A percentile compares a stretch with the other conserved stretches of the same genome.
phyloP scores from a whole-genome alignment of 2,797 vertebrate species.

The Apodemus agrarius region DNA sequence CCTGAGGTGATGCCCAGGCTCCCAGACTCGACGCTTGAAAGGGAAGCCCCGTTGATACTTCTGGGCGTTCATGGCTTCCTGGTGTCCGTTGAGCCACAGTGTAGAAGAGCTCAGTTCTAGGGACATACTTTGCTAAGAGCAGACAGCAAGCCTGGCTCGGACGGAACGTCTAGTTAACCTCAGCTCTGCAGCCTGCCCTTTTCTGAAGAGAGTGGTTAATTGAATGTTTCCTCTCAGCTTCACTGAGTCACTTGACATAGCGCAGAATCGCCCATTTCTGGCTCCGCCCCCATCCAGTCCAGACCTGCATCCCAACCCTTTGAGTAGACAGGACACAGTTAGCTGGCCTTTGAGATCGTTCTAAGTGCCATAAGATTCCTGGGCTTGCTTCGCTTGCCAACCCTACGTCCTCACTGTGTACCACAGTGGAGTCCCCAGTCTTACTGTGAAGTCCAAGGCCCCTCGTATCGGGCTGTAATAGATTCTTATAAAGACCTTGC shows the following conservation, averaged over 20 bases:
- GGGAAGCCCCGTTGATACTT: not conserved
- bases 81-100: not conserved
- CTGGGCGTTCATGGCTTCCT: not conserved
- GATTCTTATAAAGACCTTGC: not conserved
- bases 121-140: not conserved
- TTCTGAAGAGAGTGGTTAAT: slow-evolving; percentile 26
- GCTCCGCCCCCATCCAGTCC: not conserved
- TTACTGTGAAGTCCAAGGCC: not conserved
- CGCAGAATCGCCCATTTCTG: not conserved
- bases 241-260: slow-evolving; percentile 18
- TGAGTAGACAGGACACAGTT: not conserved
- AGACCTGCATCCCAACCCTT: not conserved
- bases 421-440: not conserved
- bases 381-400: not conserved
- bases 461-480: too few relatives aligned
- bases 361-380: not conserved
- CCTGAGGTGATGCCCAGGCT: not conserved
- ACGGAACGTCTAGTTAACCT: slow-evolving; percentile 22
- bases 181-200: not conserved
- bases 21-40: not conserved
- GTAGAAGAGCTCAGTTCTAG: not conserved
- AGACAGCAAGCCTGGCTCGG: not conserved
- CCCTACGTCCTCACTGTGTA: not conserved
- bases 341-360: not conserved
- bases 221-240: not conserved